Percentiles rank a stretch among this genome's conserved stretches.
phyloP scores from a whole-genome alignment of 30 jellyfish, hydroid and myxozoan species.

The Catostylus mosaicus region DNA sequence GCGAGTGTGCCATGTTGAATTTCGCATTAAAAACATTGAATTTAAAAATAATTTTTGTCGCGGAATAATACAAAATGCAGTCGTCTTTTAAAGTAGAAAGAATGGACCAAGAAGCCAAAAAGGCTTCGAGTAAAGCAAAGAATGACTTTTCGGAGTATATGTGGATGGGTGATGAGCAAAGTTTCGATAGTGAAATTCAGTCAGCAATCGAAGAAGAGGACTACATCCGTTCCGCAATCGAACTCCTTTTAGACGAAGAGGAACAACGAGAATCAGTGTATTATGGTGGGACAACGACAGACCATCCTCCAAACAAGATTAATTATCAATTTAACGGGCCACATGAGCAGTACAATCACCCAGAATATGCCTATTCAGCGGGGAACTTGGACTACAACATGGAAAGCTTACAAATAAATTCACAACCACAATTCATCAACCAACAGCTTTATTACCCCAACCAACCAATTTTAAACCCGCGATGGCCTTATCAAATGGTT shows the following conservation, averaged over 20 bases:
- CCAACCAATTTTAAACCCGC: not conserved
- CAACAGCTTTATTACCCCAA: not conserved
- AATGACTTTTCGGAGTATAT: slow-evolving; percentile 69
- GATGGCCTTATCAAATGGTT: no score
- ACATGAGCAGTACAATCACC: slow-evolving; percentile 6
- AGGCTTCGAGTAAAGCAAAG: slow-evolving; percentile 5
- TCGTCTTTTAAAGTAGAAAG: slow-evolving; percentile 37
- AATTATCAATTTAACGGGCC: not conserved
- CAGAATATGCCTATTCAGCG: not conserved
- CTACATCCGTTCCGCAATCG: slow-evolving; percentile 81
- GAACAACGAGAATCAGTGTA: slow-evolving; percentile 78
- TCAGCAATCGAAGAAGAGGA: slow-evolving; percentile 65
- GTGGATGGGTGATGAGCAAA: slow-evolving; percentile 80
- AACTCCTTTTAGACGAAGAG: slow-evolving; percentile 86
- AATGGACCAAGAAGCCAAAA: slow-evolving; percentile 52
- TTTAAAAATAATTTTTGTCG: not conserved
- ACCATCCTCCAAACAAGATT: not conserved
- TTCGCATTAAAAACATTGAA: not conserved
- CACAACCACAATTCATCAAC: not conserved
- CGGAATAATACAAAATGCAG: not conserved
- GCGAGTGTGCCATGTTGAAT: slow-evolving; percentile 16
- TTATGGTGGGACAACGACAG: slow-evolving; percentile 9
- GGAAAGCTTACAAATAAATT: not conserved
- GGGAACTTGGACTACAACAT: not conserved
- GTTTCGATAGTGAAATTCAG: slow-evolving; percentile 49